phyloP scores from a whole-genome alignment of 1,140 invertebrate species.

The Bombus terrestris region DNA sequence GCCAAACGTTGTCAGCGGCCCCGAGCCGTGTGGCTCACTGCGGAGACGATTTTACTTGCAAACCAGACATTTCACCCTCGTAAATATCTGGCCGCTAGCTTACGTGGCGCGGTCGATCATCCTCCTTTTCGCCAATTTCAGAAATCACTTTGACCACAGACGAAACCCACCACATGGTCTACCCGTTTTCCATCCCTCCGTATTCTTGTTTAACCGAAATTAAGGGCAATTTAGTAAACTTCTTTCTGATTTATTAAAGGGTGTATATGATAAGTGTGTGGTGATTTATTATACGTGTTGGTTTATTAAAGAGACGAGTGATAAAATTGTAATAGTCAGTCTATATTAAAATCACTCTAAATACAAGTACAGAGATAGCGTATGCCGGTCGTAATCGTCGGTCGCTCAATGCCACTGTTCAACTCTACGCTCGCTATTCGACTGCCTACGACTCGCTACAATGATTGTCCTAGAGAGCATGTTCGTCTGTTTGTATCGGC shows the following conservation, averaged over 20 bases:
- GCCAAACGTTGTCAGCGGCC: conserved; percentile 68
- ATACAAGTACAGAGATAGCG: too few relatives aligned
- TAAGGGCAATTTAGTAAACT: not conserved
- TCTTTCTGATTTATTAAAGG: not conserved
- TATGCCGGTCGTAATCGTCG: too few relatives aligned
- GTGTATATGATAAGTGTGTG: not conserved
- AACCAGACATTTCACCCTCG: conserved; percentile 62
- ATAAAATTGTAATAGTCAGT: too few relatives aligned
- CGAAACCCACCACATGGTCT: not conserved
- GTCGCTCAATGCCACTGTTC: too few relatives aligned
- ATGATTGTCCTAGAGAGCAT: too few relatives aligned
- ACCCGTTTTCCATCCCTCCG: too few relatives aligned
- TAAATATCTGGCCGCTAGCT: conserved; percentile 55
- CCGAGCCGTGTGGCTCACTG: conserved; percentile 16
- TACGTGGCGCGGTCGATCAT: conserved; percentile 46
- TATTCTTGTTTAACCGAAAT: not conserved
- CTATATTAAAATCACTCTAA: too few relatives aligned
- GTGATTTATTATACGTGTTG: too few relatives aligned
- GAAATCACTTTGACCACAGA: conserved; percentile 54
- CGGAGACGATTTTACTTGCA: conserved; percentile 70
- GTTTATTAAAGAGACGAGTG: too few relatives aligned
- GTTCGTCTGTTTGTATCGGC: too few relatives aligned
- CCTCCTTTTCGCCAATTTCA: conserved; percentile 38
- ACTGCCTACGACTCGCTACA: too few relatives aligned
- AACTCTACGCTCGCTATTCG: too few relatives aligned